Evolutionary conservation across 2,113 vertebrate species (phyloP).

Genomic region (Rhipidura dahli): DNA sequence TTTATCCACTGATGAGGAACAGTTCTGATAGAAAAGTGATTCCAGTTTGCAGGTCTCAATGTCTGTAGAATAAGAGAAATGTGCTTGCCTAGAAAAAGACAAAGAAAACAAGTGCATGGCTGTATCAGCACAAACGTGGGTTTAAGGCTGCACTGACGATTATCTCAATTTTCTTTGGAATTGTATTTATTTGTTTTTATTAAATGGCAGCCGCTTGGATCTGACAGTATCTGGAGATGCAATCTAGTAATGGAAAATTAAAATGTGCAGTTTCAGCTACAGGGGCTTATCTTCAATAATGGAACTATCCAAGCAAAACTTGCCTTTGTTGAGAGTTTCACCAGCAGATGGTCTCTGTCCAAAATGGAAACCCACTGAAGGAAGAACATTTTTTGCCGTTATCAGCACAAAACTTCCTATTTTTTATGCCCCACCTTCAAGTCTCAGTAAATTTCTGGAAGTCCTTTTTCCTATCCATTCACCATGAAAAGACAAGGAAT

Average conservation of each 20-base stretch:
- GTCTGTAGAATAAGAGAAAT: background rate
- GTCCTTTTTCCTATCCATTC: background rate
- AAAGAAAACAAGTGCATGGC: background rate
- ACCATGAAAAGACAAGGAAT: background rate
- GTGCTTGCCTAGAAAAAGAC: background rate
- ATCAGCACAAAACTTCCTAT: background rate
- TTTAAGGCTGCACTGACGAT: background rate
- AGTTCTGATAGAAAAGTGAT: constrained; percentile 7
- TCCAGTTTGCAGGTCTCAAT: background rate
- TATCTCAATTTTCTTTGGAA: background rate
- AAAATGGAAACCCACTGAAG: background rate
- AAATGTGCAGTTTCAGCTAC: background rate
- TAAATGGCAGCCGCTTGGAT: background rate
- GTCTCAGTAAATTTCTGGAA: background rate
- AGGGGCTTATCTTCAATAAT: background rate
- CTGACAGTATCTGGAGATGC: background rate
- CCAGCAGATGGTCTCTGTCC: background rate
- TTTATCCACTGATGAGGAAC: constrained; percentile 1
- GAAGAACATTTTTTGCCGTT: background rate
- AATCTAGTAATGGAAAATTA: constrained; percentile 13
- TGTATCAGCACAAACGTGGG: background rate
- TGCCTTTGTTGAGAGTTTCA: background rate
- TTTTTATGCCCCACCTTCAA: background rate
- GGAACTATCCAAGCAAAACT: background rate
- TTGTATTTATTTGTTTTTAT: background rate